Evolutionary conservation across 2,113 vertebrate species (phyloP), one percentile per base, ranked within the genome.

Genomic region (Macquaria ambigua): DNA sequence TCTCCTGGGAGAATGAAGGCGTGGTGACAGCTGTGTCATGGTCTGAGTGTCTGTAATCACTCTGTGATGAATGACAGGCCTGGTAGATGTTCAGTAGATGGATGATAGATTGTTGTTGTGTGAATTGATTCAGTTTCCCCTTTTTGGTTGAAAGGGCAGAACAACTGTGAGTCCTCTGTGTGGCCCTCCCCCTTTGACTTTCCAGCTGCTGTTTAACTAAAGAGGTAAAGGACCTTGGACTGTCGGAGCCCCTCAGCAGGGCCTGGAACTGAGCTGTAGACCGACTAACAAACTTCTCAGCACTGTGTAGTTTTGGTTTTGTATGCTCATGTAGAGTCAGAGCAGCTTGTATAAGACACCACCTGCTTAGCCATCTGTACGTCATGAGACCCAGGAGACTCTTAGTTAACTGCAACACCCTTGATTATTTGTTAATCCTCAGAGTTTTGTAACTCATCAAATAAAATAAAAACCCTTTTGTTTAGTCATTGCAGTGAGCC

Each of bases 131-230:
- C 34, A 0, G 62, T 79, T 87, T 90, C 82, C 8, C 25, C 75
- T 79, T 71, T 82, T 53, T 48, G 68, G 15, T 72, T 59, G 10
- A 81, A 84, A 84, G 63, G 48, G 48, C 46, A 79, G 41, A 87
- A 71, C 61, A 78, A 79, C 62, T 76, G 81, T 14, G 55, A 80
- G 74, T 61, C 21, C 12, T 78, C 48, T n/a, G 77, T 53, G 43
- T 52, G 70, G 39, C 84, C 85, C 72, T 56, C 63, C 75, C 71
- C 34, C 70, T 55, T n/a, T 5, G 4, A 41, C 53, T 61, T 50
- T 81, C 72, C 68, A 75, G 88, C 87, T 88, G 90, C 90, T 95
- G 94, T 95, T 93, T 94, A 94, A 93, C 93, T 91, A 93, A 90
- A 81, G 84, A 75, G 79, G 81, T 75, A 55, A 89, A 90, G 87